These are phyloP conservation scores for Andinoacara biseriatus DNA, from an alignment of 2,113 vertebrate species.

Conservation along the genomic window DNA sequence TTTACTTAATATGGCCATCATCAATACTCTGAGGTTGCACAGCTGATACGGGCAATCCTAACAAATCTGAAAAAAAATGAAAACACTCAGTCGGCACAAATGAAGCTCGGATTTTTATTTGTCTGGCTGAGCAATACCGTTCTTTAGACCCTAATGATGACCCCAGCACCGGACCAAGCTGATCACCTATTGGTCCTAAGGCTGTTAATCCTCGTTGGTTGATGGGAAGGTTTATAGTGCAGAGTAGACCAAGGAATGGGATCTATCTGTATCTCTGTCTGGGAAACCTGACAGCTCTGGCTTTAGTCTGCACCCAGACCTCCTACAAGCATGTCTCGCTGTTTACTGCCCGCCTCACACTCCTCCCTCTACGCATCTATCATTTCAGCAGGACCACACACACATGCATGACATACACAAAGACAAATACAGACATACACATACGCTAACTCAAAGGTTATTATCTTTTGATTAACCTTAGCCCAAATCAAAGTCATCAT, in stretches of 20 bases:
- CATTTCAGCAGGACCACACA: conserved; percentile 74
- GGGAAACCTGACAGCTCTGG: conserved; percentile 74
- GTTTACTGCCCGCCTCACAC: conserved; percentile 65
- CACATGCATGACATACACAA: conserved; percentile 45
- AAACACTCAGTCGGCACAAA: neutral
- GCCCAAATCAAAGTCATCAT: neutral
- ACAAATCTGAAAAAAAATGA: neutral
- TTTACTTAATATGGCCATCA: neutral
- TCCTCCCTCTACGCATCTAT: conserved; percentile 72
- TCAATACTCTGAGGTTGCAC: neutral
- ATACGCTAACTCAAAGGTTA: conserved; percentile 18
- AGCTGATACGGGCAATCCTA: neutral
- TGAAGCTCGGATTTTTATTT: neutral
- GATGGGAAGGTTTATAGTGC: conserved; percentile 50
- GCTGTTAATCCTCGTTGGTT: conserved; percentile 20
- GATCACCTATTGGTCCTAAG: neutral
- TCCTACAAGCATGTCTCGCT: conserved; percentile 73
- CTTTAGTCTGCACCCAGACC: conserved; percentile 74
- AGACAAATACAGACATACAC: conserved; percentile 27
- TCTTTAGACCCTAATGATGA: conserved; percentile 8
- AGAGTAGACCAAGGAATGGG: conserved; percentile 51
- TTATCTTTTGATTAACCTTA: conserved; percentile 35
- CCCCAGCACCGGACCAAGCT: conserved; percentile 11
- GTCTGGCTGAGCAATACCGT: neutral
- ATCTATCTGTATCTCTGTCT: conserved; percentile 72